Evolutionary conservation across 2,113 vertebrate species (phyloP).

Genomic region (Apus apus): DNA sequence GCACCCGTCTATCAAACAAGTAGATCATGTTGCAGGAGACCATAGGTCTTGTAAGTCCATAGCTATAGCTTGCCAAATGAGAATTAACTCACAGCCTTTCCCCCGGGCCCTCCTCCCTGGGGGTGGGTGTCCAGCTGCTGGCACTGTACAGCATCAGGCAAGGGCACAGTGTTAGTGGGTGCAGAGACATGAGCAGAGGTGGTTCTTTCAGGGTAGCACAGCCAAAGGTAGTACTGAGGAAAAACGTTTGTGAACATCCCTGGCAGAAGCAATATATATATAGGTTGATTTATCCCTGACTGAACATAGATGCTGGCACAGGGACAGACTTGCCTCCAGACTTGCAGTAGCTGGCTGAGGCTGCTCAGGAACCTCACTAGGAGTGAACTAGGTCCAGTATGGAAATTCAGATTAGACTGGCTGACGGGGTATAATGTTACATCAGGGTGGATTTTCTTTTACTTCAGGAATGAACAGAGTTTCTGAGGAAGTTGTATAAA

Average conservation of each 20-base stretch:
- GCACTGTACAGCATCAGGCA: rapidly evolving
- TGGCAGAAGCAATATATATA: background rate
- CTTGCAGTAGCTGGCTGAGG: background rate
- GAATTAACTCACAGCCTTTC: background rate
- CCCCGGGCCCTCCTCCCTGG: rapidly evolving
- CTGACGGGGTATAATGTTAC: background rate
- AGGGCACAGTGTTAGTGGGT: background rate
- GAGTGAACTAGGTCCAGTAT: background rate
- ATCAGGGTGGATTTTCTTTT: background rate
- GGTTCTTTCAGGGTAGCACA: background rate
- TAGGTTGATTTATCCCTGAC: background rate
- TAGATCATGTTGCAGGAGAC: background rate
- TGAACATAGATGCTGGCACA: background rate
- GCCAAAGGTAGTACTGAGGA: too few relatives aligned
- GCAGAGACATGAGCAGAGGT: background rate
- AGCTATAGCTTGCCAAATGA: background rate
- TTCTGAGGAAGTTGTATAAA: background rate
- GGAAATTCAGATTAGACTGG: background rate
- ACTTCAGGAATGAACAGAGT: background rate
- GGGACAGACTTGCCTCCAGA: background rate
- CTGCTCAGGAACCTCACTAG: background rate
- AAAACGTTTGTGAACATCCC: background rate
- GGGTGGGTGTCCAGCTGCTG: background rate
- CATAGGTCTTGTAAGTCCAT: background rate
- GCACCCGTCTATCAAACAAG: background rate